Conservation (phyloP, 2,797 vertebrate species). For the Pipistrellus nathusii region DNA sequence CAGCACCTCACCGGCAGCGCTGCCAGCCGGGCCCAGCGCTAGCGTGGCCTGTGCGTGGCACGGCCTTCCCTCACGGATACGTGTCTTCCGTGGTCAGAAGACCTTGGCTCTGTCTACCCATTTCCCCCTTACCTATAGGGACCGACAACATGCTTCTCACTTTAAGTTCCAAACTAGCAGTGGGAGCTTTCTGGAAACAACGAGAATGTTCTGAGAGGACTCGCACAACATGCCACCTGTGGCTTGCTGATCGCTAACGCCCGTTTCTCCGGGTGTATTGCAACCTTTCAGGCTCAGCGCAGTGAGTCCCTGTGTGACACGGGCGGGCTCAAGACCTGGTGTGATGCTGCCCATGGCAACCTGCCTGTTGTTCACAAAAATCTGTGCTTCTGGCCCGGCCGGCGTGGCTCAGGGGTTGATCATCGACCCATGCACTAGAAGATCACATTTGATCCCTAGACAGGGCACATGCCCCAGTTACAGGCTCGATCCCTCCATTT, state of each 20-base stretch:
- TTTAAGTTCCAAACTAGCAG: background rate
- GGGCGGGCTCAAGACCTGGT: background rate
- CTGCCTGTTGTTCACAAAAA: background rate
- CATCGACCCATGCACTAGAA: no score
- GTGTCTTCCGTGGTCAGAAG: background rate
- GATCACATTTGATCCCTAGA: rapidly evolving
- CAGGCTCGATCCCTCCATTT: no score
- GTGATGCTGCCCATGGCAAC: background rate
- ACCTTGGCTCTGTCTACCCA: background rate
- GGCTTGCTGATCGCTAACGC: background rate
- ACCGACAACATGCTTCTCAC: background rate
- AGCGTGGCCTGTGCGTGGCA: background rate
- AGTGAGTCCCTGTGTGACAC: no score
- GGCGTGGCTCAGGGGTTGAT: rapidly evolving
- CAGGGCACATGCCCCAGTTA: no score
- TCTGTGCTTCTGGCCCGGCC: background rate
- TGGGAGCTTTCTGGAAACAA: background rate
- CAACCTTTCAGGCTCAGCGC: background rate
- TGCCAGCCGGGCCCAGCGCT: background rate
- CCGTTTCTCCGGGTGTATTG: background rate
- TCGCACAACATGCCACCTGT: no score
- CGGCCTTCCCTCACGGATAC: background rate
- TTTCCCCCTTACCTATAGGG: background rate
- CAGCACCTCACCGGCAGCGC: background rate
- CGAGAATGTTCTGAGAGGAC: background rate